phyloP scores from a whole-genome alignment of 1,140 invertebrate species.

The Drosophila aff. region DNA sequence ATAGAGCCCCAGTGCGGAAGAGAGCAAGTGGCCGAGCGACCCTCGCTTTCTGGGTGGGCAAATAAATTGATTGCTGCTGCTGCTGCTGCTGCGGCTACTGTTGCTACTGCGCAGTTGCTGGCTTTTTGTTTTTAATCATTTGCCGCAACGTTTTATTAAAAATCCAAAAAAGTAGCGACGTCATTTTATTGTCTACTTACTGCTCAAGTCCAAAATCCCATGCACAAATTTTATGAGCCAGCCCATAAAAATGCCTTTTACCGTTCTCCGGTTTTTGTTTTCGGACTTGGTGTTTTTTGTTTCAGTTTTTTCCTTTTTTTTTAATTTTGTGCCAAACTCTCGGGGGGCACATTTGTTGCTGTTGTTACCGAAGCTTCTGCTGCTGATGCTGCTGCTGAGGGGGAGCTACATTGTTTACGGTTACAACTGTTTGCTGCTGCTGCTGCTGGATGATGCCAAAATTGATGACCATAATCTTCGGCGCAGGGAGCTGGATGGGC shows the following conservation, averaged over 20 bases:
- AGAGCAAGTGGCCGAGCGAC: slow-evolving; percentile 63
- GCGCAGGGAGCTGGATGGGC: slow-evolving; percentile 51
- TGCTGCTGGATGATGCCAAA: slow-evolving; percentile 71
- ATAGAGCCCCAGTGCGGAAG: slow-evolving; percentile 36
- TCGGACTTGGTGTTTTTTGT: slow-evolving; percentile 17
- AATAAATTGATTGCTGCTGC: slow-evolving; percentile 70
- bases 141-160: slow-evolving; percentile 75
- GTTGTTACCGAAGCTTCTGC: slow-evolving; percentile 8
- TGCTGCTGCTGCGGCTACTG: slow-evolving; percentile 39
- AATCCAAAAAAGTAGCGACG: slow-evolving; percentile 63
- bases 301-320: slow-evolving; percentile 4
- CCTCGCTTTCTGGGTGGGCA: slow-evolving; percentile 71
- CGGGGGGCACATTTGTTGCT: slow-evolving; percentile 78
- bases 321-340: slow-evolving; percentile 61
- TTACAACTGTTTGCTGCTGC: slow-evolving; percentile 69
- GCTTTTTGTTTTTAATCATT: slow-evolving; percentile 73
- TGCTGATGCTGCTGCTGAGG: slow-evolving; percentile 4
- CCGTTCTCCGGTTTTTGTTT: slow-evolving; percentile 54
- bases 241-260: slow-evolving; percentile 80
- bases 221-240: slow-evolving; percentile 82
- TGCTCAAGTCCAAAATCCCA: slow-evolving; percentile 69
- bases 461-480: slow-evolving; percentile 84
- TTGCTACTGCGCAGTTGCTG: slow-evolving; percentile 33
- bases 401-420: slow-evolving; percentile 73
- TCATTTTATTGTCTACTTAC: slow-evolving; percentile 83